These are phyloP conservation scores for Meandrusa payeni DNA, from an alignment of 2,888 invertebrate species.

Conservation along the genomic window DNA sequence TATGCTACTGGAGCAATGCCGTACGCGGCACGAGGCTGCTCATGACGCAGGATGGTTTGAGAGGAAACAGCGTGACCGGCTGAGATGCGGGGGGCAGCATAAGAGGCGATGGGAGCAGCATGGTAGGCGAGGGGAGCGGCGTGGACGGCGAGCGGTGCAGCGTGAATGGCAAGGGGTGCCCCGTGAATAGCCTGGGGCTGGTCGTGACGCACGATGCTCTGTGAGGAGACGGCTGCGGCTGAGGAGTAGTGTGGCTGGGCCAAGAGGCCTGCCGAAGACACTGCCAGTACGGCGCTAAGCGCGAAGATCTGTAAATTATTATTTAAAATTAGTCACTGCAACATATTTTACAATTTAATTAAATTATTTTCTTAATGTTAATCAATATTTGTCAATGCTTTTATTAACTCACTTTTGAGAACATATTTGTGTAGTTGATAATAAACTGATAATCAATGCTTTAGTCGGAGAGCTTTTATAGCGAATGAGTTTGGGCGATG, in stretches of 20 bases:
- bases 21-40: not conserved
- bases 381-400: not conserved
- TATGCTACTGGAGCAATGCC: slow-evolving; percentile 7
- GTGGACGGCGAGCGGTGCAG: slow-evolving; percentile 34
- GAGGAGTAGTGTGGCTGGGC: slow-evolving; percentile 4
- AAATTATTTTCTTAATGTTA: slow-evolving; percentile 2
- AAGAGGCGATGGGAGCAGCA: slow-evolving; percentile 4
- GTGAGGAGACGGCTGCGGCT: slow-evolving; percentile 3
- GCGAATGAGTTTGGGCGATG: not conserved
- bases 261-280: slow-evolving; percentile 45
- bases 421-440: not conserved
- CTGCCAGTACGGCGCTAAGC: slow-evolving; percentile 51
- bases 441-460: not conserved
- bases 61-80: slow-evolving; percentile 21
- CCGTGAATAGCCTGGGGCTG: slow-evolving; percentile 30
- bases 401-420: slow-evolving; percentile 8
- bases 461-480: slow-evolving; percentile 7
- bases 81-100: slow-evolving; percentile 14
- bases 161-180: slow-evolving; percentile 40
- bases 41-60: slow-evolving; percentile 2
- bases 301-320: slow-evolving; percentile 50
- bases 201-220: slow-evolving; percentile 4
- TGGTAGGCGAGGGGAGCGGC: slow-evolving; percentile 17
- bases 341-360: not conserved
- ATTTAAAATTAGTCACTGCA: no score